Conservation (phyloP, 2,113 vertebrate genomes). For the Lucifuga dentata region DNA sequence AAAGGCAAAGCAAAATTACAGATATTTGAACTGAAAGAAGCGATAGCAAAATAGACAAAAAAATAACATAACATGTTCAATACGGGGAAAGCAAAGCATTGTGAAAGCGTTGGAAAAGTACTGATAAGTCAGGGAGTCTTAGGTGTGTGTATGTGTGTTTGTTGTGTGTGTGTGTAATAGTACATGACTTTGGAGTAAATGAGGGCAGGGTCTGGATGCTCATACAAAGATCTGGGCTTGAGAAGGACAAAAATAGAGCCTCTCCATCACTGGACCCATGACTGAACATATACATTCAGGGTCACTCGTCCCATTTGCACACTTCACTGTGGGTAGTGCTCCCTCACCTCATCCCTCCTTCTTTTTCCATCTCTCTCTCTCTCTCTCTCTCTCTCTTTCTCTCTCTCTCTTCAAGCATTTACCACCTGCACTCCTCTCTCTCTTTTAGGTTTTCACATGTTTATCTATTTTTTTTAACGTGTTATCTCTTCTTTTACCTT, state of each 20-base stretch:
- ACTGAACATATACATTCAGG: conserved; percentile 46
- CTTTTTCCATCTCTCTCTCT: background rate
- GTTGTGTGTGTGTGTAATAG: conserved; percentile 7
- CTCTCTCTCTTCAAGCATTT: no score
- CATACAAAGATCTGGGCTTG: conserved; percentile 32
- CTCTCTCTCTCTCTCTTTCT: background rate
- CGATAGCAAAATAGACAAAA: no score
- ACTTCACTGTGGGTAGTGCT: conserved; percentile 1
- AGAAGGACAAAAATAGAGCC: conserved; percentile 42
- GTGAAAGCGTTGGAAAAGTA: background rate
- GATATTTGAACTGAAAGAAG: no score
- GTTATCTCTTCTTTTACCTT: no score
- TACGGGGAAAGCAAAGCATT: background rate
- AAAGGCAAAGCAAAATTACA: no score
- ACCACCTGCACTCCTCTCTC: background rate
- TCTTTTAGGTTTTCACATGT: background rate
- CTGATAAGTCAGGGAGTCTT: background rate
- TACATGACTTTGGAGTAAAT: conserved; percentile 33
- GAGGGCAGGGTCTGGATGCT: conserved; percentile 30
- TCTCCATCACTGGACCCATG: conserved; percentile 50
- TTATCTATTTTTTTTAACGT: no score
- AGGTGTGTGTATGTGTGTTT: background rate
- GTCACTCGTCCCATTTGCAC: conserved; percentile 39
- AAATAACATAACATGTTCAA: no score
- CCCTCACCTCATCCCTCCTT: conserved; percentile 11